phyloP scores from a whole-genome alignment of 1,140 invertebrate species.

The Camponotus floridanus region DNA sequence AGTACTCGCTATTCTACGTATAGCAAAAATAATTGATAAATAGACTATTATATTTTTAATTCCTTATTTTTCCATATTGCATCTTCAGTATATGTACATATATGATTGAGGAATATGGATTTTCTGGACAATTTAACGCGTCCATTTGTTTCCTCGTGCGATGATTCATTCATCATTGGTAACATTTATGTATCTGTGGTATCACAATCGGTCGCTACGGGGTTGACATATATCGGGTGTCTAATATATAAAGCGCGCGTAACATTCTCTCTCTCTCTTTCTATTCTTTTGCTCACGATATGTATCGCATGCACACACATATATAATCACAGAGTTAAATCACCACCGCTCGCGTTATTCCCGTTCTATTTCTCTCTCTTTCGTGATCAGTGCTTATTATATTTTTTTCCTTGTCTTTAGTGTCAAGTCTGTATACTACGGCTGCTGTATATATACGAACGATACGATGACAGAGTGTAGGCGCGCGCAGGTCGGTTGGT shows the following conservation, averaged over 20 bases:
- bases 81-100: neutral
- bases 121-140: neutral
- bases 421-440: slow-evolving; percentile 57
- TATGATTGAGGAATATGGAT: neutral
- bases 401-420: slow-evolving; percentile 68
- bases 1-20: too few relatives aligned
- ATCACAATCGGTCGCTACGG: slow-evolving; percentile 17
- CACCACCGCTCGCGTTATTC: slow-evolving; percentile 18
- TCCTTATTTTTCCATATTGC: neutral
- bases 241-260: slow-evolving; percentile 13
- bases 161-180: neutral
- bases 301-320: neutral
- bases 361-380: neutral
- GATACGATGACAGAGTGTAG: neutral
- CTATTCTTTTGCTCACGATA: neutral
- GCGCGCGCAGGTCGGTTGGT: slow-evolving; percentile 59
- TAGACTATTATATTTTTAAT: too few relatives aligned
- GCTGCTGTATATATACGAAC: slow-evolving; percentile 26
- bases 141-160: neutral
- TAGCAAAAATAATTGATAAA: too few relatives aligned
- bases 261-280: neutral
- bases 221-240: slow-evolving; percentile 57
- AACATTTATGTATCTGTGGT: slow-evolving; percentile 24
- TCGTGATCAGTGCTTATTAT: slow-evolving; percentile 30
- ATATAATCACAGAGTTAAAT: slow-evolving; percentile 44